Evolutionary conservation across 2,888 invertebrate species (phyloP).

Genomic region (Drosophila stalkeri): DNA sequence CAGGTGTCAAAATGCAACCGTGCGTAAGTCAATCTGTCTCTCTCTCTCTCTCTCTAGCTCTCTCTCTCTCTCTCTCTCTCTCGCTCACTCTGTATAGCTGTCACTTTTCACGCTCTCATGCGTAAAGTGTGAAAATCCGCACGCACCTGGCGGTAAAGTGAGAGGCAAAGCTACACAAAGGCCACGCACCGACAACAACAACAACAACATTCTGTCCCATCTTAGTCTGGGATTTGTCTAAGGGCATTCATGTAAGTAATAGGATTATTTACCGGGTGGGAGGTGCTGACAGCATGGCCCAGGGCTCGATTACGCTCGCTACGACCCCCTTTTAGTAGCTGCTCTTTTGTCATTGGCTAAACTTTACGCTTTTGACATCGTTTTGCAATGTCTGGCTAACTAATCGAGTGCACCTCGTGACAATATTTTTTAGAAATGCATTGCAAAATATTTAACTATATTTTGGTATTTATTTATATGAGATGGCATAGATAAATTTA

Average conservation of each 20-base stretch:
- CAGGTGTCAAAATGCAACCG: constrained; percentile 64
- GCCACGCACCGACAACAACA: constrained; percentile 34
- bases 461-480: background rate
- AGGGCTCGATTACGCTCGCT: constrained; percentile 4
- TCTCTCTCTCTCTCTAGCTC: background rate
- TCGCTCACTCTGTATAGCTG: background rate
- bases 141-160: constrained; percentile 60
- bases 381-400: constrained; percentile 26
- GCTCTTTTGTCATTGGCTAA: background rate
- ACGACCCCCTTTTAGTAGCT: constrained; percentile 12
- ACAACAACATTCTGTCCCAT: constrained; percentile 1
- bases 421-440: background rate
- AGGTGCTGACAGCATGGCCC: constrained; percentile 14
- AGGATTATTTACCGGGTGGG: constrained; percentile 56
- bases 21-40: constrained; percentile 46
- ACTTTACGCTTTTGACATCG: constrained; percentile 33
- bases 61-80: background rate
- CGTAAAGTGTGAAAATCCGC: constrained; percentile 74
- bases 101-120: constrained; percentile 45
- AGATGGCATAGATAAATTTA: background rate
- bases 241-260: constrained; percentile 69
- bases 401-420: constrained; percentile 24
- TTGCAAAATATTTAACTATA: background rate
- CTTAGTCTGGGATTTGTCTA: constrained; percentile 47
- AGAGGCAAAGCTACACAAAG: constrained; percentile 47